Base-by-base conservation (phyloP, 1,140 invertebrate species). In the Holotrichia oblita region DNA sequence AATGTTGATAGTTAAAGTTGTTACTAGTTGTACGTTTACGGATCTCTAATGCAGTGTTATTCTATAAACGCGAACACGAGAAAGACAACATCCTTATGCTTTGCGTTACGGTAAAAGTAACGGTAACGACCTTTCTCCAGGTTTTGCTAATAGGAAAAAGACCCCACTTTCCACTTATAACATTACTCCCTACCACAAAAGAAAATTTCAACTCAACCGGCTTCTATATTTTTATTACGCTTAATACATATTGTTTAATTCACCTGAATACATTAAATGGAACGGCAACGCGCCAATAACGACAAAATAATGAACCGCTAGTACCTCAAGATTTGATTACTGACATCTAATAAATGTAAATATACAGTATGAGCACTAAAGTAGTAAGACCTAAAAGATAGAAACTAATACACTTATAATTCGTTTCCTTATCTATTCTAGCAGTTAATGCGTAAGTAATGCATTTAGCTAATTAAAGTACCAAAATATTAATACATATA, bases 101-200 rank as follows among this genome's bases (percentile, higher is more conserved):
- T 69, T 69, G 22, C 22, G 22, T 22, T 20, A 7, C 27, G 61
- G 61, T 69, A 69, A 69, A 69, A 69, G 61, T 69, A 69, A 69
- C 61, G 61, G 61, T 69, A 69, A 69, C 61, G 22, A 27, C 61
- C 61, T 69, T 69, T 69, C 61, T 69, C 61, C 61, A 27, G 22
- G 24, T 69, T 69, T 69, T 69, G 61, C 61, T 69, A 69, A 9
- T 69, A 69, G 61, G 61, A 69, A 69, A 69, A 69, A 34, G 27
- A 22, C 61, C 61, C 61, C 61, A 69, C 61, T 69, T 69, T 69
- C 61, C 61, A 27, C 61, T 69, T 69, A 69, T n/a, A 12, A 69
- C 22, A 69, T 69, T 27, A 69, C 20, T 69, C 61, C 61, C 61
- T 20, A 69, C 61, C 22, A 27, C 22, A 69, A 69, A 69, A 69